A percentile compares a stretch with the other conserved stretches of the same genome.
Evolutionary conservation across 2,113 vertebrate genomes (phyloP).

Genomic region (Leptosomus discolor): DNA sequence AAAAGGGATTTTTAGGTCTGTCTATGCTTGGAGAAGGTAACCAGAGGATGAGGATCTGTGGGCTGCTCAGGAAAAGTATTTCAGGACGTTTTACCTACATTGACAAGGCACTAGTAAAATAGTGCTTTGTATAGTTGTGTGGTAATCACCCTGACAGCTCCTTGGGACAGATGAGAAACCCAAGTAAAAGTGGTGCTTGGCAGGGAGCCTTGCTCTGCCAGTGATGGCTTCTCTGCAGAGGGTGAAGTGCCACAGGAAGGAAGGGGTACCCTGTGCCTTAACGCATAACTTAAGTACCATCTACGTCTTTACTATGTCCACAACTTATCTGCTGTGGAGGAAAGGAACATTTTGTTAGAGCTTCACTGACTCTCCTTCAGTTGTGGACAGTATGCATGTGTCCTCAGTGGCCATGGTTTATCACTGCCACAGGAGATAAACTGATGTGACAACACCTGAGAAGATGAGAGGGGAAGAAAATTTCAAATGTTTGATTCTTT

Average conservation of each 20-base stretch:
- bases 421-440: background rate
- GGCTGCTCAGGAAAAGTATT: background rate
- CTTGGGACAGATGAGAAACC: background rate
- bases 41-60: background rate
- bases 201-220: no score
- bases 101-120: background rate
- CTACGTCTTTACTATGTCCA: background rate
- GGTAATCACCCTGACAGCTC: background rate
- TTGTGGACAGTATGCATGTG: accelerated
- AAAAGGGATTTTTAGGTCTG: background rate
- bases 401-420: background rate
- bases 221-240: background rate
- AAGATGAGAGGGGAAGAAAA: background rate
- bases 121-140: background rate
- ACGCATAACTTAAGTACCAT: accelerated
- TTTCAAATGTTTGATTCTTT: background rate
- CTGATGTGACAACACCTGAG: background rate
- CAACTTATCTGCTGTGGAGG: background rate
- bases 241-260: background rate
- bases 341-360: background rate
- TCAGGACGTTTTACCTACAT: background rate
- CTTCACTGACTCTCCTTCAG: accelerated
- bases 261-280: background rate
- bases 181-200: accelerated
- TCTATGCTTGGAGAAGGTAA: background rate